These are phyloP conservation scores for Pyrocoelia pectoralis DNA, from an alignment of 2,888 invertebrate species.

Conservation along the genomic window DNA sequence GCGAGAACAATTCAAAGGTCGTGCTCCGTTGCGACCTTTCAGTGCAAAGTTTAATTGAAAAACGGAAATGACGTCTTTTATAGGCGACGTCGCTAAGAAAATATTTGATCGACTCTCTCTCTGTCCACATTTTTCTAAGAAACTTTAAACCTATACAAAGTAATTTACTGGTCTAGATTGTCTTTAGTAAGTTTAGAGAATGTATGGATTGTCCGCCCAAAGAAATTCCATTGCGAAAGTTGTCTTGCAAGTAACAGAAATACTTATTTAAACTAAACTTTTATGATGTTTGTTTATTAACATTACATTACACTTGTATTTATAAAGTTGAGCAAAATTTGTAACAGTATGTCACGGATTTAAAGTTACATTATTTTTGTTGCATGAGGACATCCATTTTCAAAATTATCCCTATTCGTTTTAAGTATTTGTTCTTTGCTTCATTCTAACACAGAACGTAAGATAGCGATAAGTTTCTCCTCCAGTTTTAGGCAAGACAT, in stretches of 20 bases:
- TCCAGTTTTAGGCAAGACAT: no score
- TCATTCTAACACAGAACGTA: no score
- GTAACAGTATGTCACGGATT: no score
- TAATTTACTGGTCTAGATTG: conserved; percentile 24
- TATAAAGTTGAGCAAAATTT: no score
- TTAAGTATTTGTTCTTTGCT: no score
- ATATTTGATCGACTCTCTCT: conserved; percentile 34
- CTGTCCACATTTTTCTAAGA: conserved; percentile 23
- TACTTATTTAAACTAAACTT: not conserved
- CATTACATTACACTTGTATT: no score
- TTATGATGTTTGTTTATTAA: not conserved
- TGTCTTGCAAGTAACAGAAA: not conserved
- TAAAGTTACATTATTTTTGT: no score
- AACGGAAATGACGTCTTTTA: conserved; percentile 44
- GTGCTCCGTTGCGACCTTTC: conserved; percentile 42
- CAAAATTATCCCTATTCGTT: no score
- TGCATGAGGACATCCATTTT: no score
- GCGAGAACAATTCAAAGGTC: conserved; percentile 37
- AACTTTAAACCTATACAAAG: conserved; percentile 24
- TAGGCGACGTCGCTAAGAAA: conserved; percentile 29
- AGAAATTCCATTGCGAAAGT: not conserved
- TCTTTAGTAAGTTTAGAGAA: not conserved
- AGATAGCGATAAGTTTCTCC: no score
- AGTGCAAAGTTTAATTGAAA: conserved; percentile 48
- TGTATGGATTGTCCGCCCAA: not conserved